Conservation (phyloP, 1,140 invertebrate species). For the Coptotermes formosanus region DNA sequence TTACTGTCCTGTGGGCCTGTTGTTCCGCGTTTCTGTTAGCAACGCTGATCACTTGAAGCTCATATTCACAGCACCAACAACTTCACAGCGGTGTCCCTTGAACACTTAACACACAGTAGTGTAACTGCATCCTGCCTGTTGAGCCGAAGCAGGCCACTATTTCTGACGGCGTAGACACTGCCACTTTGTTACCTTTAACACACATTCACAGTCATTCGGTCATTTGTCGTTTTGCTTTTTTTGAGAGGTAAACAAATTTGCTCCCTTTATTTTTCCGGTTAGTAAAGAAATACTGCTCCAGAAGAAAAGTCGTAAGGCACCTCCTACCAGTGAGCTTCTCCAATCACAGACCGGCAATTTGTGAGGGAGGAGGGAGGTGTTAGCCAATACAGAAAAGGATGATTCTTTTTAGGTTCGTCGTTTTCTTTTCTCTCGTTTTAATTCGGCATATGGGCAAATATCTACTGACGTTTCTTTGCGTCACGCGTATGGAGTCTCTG, state of each 20-base stretch:
- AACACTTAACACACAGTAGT: too few relatives aligned
- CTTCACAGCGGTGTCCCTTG: too few relatives aligned
- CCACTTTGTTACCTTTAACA: not conserved
- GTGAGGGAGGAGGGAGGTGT: not conserved
- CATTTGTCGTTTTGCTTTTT: not conserved
- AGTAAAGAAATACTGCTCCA: conserved; percentile 8
- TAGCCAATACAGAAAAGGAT: not conserved
- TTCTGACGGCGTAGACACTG: not conserved
- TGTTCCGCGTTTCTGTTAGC: too few relatives aligned
- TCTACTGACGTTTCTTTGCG: not conserved
- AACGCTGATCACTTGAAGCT: too few relatives aligned
- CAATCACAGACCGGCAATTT: not conserved
- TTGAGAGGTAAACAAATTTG: not conserved
- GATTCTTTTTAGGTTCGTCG: not conserved
- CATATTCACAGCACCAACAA: too few relatives aligned
- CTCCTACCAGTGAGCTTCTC: conserved; percentile 10
- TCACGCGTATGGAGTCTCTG: not conserved
- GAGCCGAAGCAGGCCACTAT: too few relatives aligned
- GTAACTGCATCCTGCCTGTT: too few relatives aligned
- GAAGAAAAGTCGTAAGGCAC: not conserved
- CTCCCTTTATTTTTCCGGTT: not conserved
- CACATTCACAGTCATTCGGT: not conserved
- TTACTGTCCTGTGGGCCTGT: too few relatives aligned
- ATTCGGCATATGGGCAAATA: not conserved
- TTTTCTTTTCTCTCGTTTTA: not conserved